Evolutionary conservation across 1,140 invertebrate species (phyloP), one percentile per base, ranked within the genome.

Genomic region (Linepithema humile): DNA sequence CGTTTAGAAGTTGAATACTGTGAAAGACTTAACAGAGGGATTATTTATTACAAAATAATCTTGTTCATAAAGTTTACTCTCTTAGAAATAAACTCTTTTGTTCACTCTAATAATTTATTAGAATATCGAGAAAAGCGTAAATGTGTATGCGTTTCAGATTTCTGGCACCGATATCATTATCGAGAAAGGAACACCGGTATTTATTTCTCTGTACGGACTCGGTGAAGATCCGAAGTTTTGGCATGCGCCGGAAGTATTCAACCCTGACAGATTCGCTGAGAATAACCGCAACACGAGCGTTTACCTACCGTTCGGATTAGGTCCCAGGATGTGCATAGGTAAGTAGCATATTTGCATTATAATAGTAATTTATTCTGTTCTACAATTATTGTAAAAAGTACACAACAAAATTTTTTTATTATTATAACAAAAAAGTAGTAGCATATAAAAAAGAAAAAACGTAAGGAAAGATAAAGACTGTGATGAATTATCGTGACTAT

Each of bases 261-360:
- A 95, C 88, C 95, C 95, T 1, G 94, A 95, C 55, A 88, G 95
- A 90, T 95, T 94, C 57, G 90, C 88, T 17, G 90, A 93, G n/a
- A 10, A 10, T 4, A 83, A 64, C n/a, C 0, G n/a, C 3, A 82
- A 90, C 29, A 20, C 87, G 15, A 86, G 90, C 64, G 89, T 86
- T 20, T 91, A 88, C 38, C 91, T 91, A 29, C 86, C 91, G 0
- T 90, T 91, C 67, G 89, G 90, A 1, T 85, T 69, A 15, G 90
- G 88, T 26, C 88, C 89, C 9, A 88, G 89, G 80, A 90, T 90
- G 88, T 91, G 89, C 45, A 83, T 90, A 17, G 90, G 90, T 90
- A 67, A 77, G 89, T 26, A 17, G 43, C 26, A 53, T 12, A 32
- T 48, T 29, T 12, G 17, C 4, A 15, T 20, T 26, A 26, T 0